Base-by-base conservation (phyloP, 2,113 vertebrate genomes). In the Muntiacus reevesi region DNA sequence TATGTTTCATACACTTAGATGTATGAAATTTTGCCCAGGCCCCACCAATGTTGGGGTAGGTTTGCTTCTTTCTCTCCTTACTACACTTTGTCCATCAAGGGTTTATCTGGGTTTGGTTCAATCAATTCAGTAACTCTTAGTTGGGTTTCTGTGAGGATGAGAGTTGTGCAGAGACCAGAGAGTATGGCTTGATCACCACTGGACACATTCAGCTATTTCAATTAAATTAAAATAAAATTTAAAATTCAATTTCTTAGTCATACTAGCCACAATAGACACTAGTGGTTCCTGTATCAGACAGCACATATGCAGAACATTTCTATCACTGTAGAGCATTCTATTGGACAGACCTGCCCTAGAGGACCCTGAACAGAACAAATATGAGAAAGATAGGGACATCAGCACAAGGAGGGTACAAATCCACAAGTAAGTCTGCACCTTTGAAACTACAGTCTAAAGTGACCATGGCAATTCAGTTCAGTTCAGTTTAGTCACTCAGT, bases 251-350 rank as follows among this genome's bases (percentile, higher is more conserved):
- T 78, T 14, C 27, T 78, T 19, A 15, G 57, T 76, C 57, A 52
- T 7, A 28, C 21, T 23, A 15, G 57, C 54, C 28, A 7, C 6
- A 25, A 3, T 0, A 14, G 74, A 10, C 3, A 27, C 45, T 25
- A 7, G 59, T n/a, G 81, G 11, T 19, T 5, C 11, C 59, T 13
- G 17, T 7, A 19, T 4, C 23, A 25, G 28, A 40, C 2, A 60
- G 19, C 0, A 28, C 2, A 17, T 10, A 15, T 2, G 45, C 0
- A 21, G 27, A 74, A 55, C 27, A 2, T 1, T 1, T 8, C 13
- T 2, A 4, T 43, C 5, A 0, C 1, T 25, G 23, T 59, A 82
- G 43, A 71, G 27, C 1, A 1, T 62, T 78, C 84, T n/a, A n/a
- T 0, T 17, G 23, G 67, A 60, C 19, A 25, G 17, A 8, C 30